Conservation (phyloP, 2,888 invertebrate species). For the Sturmia bella region DNA sequence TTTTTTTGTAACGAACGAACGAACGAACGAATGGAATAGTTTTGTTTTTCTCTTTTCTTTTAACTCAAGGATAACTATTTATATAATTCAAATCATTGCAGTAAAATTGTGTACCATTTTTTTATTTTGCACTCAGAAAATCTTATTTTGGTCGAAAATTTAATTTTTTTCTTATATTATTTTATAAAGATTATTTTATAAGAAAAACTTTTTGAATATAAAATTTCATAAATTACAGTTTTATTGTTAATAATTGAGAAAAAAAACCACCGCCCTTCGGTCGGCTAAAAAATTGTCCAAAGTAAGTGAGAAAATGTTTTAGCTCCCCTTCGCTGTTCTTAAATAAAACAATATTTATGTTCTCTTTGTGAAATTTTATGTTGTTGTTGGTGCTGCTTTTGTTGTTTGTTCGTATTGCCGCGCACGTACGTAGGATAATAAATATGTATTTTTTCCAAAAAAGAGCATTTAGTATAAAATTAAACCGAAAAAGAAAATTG, state of each 20-base stretch:
- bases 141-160: too few relatives aligned
- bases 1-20: neutral
- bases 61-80: too few relatives aligned
- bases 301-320: constrained; percentile 41
- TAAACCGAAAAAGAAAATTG: constrained; percentile 53
- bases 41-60: too few relatives aligned
- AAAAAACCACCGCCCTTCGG: constrained; percentile 73
- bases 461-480: constrained; percentile 17
- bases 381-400: constrained; percentile 9
- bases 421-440: constrained; percentile 30
- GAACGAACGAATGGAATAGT: too few relatives aligned
- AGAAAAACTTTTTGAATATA: too few relatives aligned
- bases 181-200: too few relatives aligned
- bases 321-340: constrained; percentile 35
- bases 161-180: too few relatives aligned
- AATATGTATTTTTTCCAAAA: neutral
- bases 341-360: neutral
- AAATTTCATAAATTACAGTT: too few relatives aligned
- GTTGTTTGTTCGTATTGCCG: constrained; percentile 20
- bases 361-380: constrained; percentile 25
- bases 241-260: constrained; percentile 3
- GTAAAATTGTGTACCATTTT: too few relatives aligned
- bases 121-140: too few relatives aligned
- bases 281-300: constrained; percentile 63
- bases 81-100: too few relatives aligned